These are phyloP conservation scores for Dryadula phaetusa DNA, from an alignment of 2,888 invertebrate species.

Conservation along the genomic window DNA sequence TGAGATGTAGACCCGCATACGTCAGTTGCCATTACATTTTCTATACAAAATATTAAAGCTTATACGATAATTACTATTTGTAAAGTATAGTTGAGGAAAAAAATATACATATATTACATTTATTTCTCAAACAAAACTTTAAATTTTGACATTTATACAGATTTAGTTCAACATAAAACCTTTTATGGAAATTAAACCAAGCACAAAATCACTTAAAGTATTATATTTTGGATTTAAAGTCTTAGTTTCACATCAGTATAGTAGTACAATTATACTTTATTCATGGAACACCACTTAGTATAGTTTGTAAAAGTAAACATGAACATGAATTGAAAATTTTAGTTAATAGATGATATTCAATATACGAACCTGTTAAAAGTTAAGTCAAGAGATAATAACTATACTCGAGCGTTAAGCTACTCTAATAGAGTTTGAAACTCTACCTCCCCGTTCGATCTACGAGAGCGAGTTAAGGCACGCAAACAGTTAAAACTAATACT, in stretches of 20 bases:
- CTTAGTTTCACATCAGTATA: not conserved
- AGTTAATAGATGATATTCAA: conserved; percentile 25
- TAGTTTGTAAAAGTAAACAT: not conserved
- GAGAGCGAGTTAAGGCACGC: conserved; percentile 16
- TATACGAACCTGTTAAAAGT: conserved; percentile 23
- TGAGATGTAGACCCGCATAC: conserved; percentile 53
- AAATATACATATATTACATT: no score
- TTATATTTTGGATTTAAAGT: not conserved
- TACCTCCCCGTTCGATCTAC: conserved; percentile 24
- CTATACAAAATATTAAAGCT: not conserved
- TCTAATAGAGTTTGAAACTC: conserved; percentile 29
- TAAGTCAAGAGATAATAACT: conserved; percentile 27
- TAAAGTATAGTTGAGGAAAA: not conserved
- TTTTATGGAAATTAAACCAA: not conserved
- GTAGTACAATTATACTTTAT: not conserved
- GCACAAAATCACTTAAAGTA: not conserved
- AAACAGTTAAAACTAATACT: conserved; percentile 19
- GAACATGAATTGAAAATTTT: conserved; percentile 6
- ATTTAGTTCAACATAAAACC: no score
- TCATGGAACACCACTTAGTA: not conserved
- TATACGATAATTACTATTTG: not conserved
- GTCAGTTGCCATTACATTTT: conserved; percentile 18
- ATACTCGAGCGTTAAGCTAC: conserved; percentile 25
- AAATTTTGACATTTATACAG: not conserved
- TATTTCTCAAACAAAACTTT: no score